Conservation (phyloP, 2,888 invertebrate genomes). For the Dichetophora obliterata region DNA sequence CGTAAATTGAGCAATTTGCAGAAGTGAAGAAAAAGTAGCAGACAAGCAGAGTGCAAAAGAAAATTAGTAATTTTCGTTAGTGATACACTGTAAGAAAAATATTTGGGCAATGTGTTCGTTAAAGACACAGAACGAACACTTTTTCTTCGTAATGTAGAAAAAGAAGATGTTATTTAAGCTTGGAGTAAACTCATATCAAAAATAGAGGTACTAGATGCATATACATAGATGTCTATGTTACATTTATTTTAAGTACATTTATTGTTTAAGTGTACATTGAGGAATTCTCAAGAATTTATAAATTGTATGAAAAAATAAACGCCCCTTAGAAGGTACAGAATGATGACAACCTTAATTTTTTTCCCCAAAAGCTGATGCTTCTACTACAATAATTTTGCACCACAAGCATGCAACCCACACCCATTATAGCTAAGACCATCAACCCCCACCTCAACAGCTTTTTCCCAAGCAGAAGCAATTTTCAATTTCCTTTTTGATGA, state of each 20-base stretch:
- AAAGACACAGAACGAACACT: too few relatives aligned
- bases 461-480: conserved; percentile 59
- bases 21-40: conserved; percentile 39
- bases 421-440: neutral
- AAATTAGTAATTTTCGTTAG: conserved; percentile 29
- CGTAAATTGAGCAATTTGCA: conserved; percentile 45
- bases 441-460: conserved; percentile 13
- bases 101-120: neutral
- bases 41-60: conserved; percentile 4
- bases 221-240: too few relatives aligned
- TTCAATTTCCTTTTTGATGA: conserved; percentile 69
- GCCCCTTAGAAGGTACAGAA: neutral
- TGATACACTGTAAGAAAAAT: conserved; percentile 21
- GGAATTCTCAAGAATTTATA: too few relatives aligned
- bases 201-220: too few relatives aligned
- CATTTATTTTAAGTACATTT: too few relatives aligned
- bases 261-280: too few relatives aligned
- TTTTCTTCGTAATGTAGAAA: too few relatives aligned
- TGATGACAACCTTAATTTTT: neutral
- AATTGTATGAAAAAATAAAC: neutral
- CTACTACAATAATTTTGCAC: neutral
- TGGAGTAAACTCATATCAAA: too few relatives aligned
- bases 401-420: neutral
- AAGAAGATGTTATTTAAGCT: too few relatives aligned
- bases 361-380: neutral